A percentile compares a stretch with the other conserved stretches of the same genome.
Conservation (phyloP, 2,888 invertebrate genomes). For the Notocelia uddmanniana region DNA sequence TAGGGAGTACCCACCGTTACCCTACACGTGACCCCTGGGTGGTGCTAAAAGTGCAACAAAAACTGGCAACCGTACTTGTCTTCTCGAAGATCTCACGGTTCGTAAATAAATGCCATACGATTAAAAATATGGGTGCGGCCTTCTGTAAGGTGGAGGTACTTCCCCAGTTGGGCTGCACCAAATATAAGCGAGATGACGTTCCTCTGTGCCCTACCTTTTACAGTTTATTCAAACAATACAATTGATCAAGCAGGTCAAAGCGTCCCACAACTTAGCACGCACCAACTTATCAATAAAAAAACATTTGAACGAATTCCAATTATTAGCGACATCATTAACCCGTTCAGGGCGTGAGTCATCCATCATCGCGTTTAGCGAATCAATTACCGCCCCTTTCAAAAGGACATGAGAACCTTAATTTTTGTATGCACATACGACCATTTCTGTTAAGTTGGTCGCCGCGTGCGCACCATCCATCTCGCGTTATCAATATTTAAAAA, state of each 20-base stretch:
- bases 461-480: conserved; percentile 82
- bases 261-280: conserved; percentile 4
- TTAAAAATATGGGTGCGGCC: no score
- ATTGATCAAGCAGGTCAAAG: neutral
- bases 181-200: no score
- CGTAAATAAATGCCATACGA: no score
- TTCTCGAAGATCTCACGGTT: no score
- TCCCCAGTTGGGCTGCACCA: no score
- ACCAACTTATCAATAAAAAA: conserved; percentile 29
- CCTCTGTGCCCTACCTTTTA: no score
- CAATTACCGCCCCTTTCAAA: conserved; percentile 66
- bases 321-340: conserved; percentile 59
- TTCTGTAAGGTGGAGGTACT: no score
- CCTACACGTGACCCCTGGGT: no score
- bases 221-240: neutral
- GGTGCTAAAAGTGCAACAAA: no score
- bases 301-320: conserved; percentile 27
- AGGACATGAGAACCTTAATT: neutral
- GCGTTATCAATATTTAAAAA: conserved; percentile 78
- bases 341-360: conserved; percentile 77
- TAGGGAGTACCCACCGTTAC: no score
- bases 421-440: neutral
- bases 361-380: conserved; percentile 79
- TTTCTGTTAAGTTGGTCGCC: conserved; percentile 52
- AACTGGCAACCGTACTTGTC: no score